These are phyloP conservation scores for Daphoenositta chrysoptera DNA, from an alignment of 2,113 vertebrate genomes.

Conservation along the genomic window DNA sequence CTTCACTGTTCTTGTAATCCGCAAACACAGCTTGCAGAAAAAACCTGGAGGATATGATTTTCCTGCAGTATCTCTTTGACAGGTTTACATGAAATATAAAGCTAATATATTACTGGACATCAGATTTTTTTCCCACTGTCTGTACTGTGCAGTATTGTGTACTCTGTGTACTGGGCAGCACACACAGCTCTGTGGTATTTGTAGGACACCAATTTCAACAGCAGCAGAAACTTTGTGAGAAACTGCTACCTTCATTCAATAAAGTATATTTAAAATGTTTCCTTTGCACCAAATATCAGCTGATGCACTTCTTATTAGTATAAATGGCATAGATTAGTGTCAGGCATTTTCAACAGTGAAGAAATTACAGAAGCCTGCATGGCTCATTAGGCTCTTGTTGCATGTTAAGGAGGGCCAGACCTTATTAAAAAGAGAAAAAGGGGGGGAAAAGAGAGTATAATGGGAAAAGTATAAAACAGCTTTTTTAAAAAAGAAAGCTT, in stretches of 20 bases:
- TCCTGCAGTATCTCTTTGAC: slow-evolving; percentile 8
- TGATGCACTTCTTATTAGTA: slow-evolving; percentile 80
- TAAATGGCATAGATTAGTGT: slow-evolving; percentile 81
- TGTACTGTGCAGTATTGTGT: not conserved
- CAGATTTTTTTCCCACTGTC: not conserved
- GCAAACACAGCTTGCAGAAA: not conserved
- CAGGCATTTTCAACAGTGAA: slow-evolving; percentile 79
- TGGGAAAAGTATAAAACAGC: slow-evolving; percentile 24
- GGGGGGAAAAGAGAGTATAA: not conserved
- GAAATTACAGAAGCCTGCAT: slow-evolving; percentile 79
- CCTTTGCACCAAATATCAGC: slow-evolving; percentile 72
- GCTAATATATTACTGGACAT: not conserved
- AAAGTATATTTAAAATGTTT: slow-evolving; percentile 71
- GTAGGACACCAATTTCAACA: not conserved
- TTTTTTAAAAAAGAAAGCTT: not conserved
- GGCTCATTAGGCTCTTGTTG: slow-evolving; percentile 78
- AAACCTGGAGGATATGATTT: not conserved
- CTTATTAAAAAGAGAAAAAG: slow-evolving; percentile 74
- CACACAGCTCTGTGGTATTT: not conserved
- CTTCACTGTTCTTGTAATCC: not conserved
- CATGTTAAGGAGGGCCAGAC: slow-evolving; percentile 76
- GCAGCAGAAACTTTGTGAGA: slow-evolving; percentile 27
- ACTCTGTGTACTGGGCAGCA: not conserved
- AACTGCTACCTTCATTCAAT: slow-evolving; percentile 58
- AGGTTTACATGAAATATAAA: slow-evolving; percentile 5